Conservation (phyloP, 2,888 invertebrate genomes). For the Listrodromus nycthemerus region DNA sequence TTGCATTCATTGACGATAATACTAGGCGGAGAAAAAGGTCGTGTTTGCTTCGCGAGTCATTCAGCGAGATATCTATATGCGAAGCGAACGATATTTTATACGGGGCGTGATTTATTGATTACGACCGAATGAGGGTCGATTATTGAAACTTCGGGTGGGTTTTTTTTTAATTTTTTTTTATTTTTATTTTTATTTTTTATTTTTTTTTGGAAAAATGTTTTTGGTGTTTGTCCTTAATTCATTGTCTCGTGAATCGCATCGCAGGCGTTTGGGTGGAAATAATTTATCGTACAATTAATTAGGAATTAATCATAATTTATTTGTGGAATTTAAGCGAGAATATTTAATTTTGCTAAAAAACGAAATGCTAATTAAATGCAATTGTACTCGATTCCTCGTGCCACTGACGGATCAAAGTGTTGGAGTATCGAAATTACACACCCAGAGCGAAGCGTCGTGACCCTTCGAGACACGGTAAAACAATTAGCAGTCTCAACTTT, state of each 20-base stretch:
- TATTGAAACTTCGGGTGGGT: conserved; percentile 13
- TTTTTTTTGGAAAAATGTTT: not conserved
- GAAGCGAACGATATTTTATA: conserved; percentile 52
- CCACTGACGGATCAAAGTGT: not conserved
- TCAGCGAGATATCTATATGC: conserved; percentile 15
- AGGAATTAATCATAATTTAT: not conserved
- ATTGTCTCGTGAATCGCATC: not conserved
- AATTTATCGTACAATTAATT: not conserved
- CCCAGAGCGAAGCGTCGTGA: conserved; percentile 30
- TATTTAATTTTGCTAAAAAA: not conserved
- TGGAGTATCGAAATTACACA: conserved; percentile 59
- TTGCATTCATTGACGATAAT: conserved; percentile 63
- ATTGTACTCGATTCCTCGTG: not conserved
- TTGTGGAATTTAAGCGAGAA: not conserved
- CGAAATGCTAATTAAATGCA: not conserved
- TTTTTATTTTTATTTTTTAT: not conserved
- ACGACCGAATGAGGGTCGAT: conserved; percentile 40
- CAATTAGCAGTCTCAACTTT: conserved; percentile 78
- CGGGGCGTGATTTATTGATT: conserved; percentile 63
- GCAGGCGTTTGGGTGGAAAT: not conserved
- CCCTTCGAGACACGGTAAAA: conserved; percentile 72
- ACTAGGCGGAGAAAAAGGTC: conserved; percentile 21
- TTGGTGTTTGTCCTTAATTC: not conserved
- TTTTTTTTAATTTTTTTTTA: not conserved
- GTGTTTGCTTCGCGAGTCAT: conserved; percentile 50